Evolutionary conservation across 2,888 invertebrate genomes (phyloP).

Genomic region (Omphaloscelis lunosa): DNA sequence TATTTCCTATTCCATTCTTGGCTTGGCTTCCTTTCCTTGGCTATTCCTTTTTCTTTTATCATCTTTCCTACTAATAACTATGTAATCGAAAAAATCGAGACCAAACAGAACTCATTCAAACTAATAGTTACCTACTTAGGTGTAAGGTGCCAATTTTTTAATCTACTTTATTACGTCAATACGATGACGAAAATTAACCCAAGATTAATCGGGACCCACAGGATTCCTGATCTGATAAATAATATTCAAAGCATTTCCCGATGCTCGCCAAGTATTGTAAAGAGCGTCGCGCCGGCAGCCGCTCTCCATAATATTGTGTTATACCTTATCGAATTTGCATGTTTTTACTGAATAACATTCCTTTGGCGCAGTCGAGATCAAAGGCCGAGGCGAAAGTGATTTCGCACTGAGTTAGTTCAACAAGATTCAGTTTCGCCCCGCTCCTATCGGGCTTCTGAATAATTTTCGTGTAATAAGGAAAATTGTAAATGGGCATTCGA

Average conservation of each 20-base stretch:
- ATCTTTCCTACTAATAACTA: not conserved
- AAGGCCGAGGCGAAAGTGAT: constrained; percentile 89
- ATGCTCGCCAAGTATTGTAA: constrained; percentile 76
- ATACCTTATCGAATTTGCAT: constrained; percentile 91
- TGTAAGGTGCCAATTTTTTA: not conserved
- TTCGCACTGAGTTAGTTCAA: constrained; percentile 90
- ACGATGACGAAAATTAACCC: constrained; percentile 16
- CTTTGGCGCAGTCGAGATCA: constrained; percentile 90
- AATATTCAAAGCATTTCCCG: constrained; percentile 80
- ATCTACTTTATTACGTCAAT: not conserved
- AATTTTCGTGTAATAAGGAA: constrained; percentile 89
- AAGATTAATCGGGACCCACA: constrained; percentile 51
- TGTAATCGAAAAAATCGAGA: not conserved
- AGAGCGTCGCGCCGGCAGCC: constrained; percentile 76
- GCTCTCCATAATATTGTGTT: constrained; percentile 89
- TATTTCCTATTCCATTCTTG: no score
- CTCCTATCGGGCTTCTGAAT: constrained; percentile 86
- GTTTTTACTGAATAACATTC: constrained; percentile 91
- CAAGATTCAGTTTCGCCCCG: constrained; percentile 88
- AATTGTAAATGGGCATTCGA: constrained; percentile 87
- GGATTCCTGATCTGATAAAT: constrained; percentile 73
- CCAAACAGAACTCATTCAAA: not conserved
- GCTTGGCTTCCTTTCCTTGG: no score
- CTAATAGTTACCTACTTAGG: not conserved
- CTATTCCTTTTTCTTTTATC: not conserved